Evolutionary conservation across 1,140 invertebrate genomes (phyloP).

Genomic region (Nixonia krombeini): DNA sequence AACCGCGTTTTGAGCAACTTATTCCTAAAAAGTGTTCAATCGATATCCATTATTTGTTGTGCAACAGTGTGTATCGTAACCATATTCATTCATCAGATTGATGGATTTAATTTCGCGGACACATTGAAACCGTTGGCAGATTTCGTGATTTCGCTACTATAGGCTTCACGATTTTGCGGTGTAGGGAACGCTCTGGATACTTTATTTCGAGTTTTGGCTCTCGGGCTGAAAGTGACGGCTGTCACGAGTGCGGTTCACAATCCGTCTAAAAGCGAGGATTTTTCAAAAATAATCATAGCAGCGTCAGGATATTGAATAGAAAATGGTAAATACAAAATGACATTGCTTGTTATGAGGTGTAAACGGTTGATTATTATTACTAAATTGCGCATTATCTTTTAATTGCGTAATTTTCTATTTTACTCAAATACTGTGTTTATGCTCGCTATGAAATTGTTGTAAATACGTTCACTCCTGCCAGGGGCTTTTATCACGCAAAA

Average conservation of each 20-base stretch:
- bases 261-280: background rate
- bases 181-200: constrained; percentile 4
- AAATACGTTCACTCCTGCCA: too few relatives aligned
- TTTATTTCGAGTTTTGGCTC: constrained; percentile 15
- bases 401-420: too few relatives aligned
- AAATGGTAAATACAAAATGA: too few relatives aligned
- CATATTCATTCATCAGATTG: background rate
- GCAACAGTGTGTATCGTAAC: background rate
- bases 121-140: background rate
- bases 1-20: background rate
- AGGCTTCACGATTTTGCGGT: background rate
- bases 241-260: constrained; percentile 3
- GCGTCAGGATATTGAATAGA: too few relatives aligned
- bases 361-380: too few relatives aligned
- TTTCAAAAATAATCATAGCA: background rate
- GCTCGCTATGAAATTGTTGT: too few relatives aligned
- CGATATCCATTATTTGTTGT: background rate
- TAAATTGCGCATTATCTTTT: too few relatives aligned
- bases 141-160: background rate
- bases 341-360: too few relatives aligned
- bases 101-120: background rate
- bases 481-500: too few relatives aligned
- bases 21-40: background rate
- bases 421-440: too few relatives aligned
- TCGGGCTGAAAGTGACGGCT: constrained; percentile 20